These are phyloP conservation scores for Hylia prasina DNA, from an alignment of 2,113 vertebrate genomes.

Conservation along the genomic window DNA sequence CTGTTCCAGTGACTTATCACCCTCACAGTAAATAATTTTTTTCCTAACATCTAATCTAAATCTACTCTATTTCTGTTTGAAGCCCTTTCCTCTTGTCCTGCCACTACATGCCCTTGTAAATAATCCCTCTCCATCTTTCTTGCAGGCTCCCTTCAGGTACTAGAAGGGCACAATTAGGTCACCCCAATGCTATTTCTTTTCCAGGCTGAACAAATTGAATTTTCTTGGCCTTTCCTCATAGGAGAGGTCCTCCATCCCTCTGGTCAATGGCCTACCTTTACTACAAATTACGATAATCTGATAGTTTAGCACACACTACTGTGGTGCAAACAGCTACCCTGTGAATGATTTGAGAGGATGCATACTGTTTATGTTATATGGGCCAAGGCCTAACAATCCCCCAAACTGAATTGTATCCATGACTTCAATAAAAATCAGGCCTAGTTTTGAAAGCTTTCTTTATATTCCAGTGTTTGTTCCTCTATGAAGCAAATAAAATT, in stretches of 20 bases:
- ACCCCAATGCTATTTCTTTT: background rate
- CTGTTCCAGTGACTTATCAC: background rate
- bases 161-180: background rate
- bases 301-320: background rate
- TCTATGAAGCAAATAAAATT: background rate
- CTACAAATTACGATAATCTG: background rate
- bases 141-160: background rate
- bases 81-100: background rate
- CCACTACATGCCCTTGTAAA: background rate
- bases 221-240: background rate
- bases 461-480: background rate
- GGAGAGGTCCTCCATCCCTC: background rate
- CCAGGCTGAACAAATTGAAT: background rate
- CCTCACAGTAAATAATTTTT: background rate
- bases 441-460: background rate
- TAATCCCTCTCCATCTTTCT: background rate
- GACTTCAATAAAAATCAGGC: background rate
- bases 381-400: rapidly evolving
- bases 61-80: background rate
- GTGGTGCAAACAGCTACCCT: background rate
- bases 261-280: background rate
- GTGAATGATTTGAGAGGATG: background rate
- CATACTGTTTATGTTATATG: background rate
- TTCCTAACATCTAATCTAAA: background rate
- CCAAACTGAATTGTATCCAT: background rate